Percentiles rank a stretch among this genome's conserved stretches.
These are phyloP conservation scores for Zaprionus vittiger DNA, from an alignment of 1,140 invertebrate species.

Conservation along the genomic window DNA sequence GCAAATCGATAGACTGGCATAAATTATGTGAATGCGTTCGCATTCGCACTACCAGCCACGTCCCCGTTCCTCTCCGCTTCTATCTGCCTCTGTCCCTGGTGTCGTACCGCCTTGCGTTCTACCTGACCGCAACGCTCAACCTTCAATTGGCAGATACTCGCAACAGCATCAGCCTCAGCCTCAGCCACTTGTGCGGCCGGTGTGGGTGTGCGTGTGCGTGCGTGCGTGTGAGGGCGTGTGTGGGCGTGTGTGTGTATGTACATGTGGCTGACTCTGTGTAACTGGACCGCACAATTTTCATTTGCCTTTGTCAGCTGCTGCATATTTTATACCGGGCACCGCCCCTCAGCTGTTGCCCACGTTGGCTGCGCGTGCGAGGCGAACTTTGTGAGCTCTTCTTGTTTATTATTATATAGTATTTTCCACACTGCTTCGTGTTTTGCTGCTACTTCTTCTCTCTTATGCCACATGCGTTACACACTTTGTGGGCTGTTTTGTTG, in stretches of 20 bases:
- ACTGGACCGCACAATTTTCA: constrained; percentile 47
- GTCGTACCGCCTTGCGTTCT: neutral
- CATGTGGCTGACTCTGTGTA: constrained; percentile 1
- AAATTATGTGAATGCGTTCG: constrained; percentile 61
- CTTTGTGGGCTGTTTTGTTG: constrained; percentile 16
- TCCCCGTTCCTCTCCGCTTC: neutral
- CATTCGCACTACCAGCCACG: constrained; percentile 15
- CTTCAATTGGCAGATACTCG: constrained; percentile 28
- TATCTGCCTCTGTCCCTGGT: too few relatives aligned
- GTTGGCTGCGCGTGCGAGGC: constrained; percentile 22
- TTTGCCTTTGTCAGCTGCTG: constrained; percentile 60
- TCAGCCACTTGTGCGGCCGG: neutral
- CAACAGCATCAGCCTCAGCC: neutral
- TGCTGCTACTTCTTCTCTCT: neutral
- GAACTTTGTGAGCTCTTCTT: constrained; percentile 39
- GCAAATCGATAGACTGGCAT: constrained; percentile 70
- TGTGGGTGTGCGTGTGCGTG: neutral
- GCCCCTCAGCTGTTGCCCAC: neutral
- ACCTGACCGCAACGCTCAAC: constrained; percentile 19
- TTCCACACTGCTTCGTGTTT: neutral
- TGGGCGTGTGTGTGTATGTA: neutral
- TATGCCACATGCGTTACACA: constrained; percentile 7
- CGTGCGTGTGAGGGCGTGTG: neutral
- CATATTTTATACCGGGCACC: constrained; percentile 58
- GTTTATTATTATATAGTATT: constrained; percentile 32